Conservation (phyloP, 2,888 invertebrate species). For the Heliconius cydno region DNA sequence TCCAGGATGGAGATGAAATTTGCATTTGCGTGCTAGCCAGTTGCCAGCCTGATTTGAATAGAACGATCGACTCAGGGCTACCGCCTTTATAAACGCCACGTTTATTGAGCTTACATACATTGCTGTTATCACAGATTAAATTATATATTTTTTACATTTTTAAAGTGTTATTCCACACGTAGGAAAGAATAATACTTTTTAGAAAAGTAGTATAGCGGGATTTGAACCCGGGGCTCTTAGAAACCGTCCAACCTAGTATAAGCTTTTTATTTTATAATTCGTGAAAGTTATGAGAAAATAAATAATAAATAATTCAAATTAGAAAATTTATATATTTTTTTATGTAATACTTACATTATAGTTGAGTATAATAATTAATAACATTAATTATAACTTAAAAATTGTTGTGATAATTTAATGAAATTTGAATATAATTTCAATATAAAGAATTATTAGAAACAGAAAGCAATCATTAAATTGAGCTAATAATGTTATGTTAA, state of each 20-base stretch:
- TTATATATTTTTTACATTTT: too few species aligned
- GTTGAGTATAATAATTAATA: not conserved
- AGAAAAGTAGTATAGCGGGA: too few species aligned
- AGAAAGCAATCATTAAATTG: not conserved
- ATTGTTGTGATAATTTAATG: not conserved
- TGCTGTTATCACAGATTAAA: too few species aligned
- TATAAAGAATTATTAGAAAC: not conserved
- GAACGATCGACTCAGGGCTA: slow-evolving; percentile 47
- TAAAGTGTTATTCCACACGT: too few species aligned
- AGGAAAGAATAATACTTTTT: too few species aligned
- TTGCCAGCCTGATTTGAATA: slow-evolving; percentile 64
- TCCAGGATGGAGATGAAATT: slow-evolving; percentile 66
- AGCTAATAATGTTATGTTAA: too few species aligned
- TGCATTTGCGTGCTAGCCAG: slow-evolving; percentile 66
- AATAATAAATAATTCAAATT: too few species aligned
- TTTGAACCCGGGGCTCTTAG: too few species aligned
- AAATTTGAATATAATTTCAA: not conserved
- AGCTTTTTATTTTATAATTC: too few species aligned
- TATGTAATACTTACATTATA: not conserved
- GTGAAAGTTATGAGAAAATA: too few species aligned
- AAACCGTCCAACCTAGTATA: too few species aligned
- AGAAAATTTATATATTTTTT: too few species aligned
- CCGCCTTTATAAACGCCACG: not conserved
- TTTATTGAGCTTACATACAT: not conserved
- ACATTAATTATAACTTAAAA: not conserved